These are phyloP conservation scores for Allophyes oxyacanthae DNA, from an alignment of 2,888 invertebrate genomes.

Conservation along the genomic window DNA sequence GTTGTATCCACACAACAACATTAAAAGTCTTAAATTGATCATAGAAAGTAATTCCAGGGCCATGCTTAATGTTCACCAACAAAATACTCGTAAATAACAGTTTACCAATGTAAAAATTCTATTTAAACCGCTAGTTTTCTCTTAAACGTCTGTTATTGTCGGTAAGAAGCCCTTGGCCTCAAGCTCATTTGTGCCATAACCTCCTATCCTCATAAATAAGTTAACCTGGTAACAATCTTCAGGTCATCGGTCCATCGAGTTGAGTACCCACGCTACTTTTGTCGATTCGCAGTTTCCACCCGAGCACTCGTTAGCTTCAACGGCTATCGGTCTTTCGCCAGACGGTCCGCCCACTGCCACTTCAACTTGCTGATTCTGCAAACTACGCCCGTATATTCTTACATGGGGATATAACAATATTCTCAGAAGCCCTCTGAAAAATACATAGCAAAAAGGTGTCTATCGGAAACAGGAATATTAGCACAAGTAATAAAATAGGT, in stretches of 20 bases:
- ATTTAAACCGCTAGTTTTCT: no score
- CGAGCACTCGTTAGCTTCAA: conserved; percentile 26
- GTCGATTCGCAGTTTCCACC: conserved; percentile 27
- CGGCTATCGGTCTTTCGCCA: conserved; percentile 35
- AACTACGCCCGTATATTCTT: conserved; percentile 15
- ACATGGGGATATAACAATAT: not conserved
- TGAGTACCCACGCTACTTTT: conserved; percentile 19
- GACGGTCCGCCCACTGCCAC: conserved; percentile 30
- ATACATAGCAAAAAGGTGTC: conserved; percentile 5
- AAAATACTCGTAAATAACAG: no score
- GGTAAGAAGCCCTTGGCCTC: no score
- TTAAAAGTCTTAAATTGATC: not conserved
- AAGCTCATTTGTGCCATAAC: not conserved
- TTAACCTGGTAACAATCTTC: not conserved
- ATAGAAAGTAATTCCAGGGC: no score
- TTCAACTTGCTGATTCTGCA: conserved; percentile 23
- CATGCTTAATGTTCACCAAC: no score
- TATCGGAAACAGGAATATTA: conserved; percentile 6
- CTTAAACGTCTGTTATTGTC: no score
- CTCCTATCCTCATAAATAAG: not conserved
- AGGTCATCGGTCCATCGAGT: conserved; percentile 12
- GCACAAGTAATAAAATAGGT: conserved; percentile 29
- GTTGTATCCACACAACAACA: not conserved
- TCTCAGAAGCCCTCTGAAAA: conserved; percentile 2
- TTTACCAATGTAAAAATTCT: no score